Base-by-base conservation (phyloP, 2,797 vertebrate genomes). In the Pseudochromis fuscus region DNA sequence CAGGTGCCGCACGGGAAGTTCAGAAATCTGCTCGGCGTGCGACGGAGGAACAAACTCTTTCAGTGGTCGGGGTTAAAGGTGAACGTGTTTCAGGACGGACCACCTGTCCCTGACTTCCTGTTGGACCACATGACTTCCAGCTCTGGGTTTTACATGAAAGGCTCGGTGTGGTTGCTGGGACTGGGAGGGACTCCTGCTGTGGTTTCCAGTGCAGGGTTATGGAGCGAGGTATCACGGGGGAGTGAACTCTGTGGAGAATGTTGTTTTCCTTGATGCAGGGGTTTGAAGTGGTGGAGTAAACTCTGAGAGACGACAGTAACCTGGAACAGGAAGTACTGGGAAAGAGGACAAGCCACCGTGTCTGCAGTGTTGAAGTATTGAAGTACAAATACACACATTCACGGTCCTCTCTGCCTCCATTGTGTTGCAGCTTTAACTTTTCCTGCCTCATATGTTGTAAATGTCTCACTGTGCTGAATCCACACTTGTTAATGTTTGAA, bases 1-100 rank as follows among this genome's bases (percentile, higher is more conserved):
- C 95, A 96, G 96, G 96, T 96, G 96, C 92, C 92, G 60, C 28
- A 1, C 58, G 33, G 61, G 64, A 69, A 57, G 50, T 0, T 49
- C 52, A 16, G 44, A 0, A 75, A 77, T 77, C 66, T 60, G 68
- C 72, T 75, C 19, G 6, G n/a, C 28, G 31, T 56, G 8, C 31
- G 3, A 33, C 1, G 7, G 5, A 33, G 3, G 5, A 33, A 33
- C 7, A 11, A 33, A 11, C 12, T 33, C 12, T 33, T 33, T n/a
- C n/a, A n/a, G n/a, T n/a, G n/a, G n/a, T n/a, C n/a, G n/a, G n/a
- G n/a, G n/a, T n/a, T n/a, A n/a, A n/a, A n/a, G n/a, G n/a, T n/a
- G n/a, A n/a, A n/a, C n/a, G n/a, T n/a, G n/a, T n/a, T n/a, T n/a
- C n/a, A n/a, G n/a, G n/a, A n/a, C n/a, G n/a, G n/a, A n/a, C n/a